phyloP scores from a whole-genome alignment of 2,888 invertebrate genomes.

The Athrips mouffetella region DNA sequence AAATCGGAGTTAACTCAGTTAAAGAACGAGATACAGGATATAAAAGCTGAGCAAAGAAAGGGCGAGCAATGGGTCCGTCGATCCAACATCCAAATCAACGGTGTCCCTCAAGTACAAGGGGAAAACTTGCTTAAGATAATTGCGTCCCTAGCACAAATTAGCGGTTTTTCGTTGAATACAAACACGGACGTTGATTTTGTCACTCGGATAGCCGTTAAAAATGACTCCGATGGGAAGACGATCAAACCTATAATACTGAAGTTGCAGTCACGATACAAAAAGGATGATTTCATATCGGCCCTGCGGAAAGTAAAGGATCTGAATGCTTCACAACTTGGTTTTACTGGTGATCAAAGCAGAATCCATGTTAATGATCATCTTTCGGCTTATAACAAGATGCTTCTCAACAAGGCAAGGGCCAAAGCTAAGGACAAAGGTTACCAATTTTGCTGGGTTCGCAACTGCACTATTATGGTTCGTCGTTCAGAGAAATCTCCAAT shows the following conservation, averaged over 20 bases:
- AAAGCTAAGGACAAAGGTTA: neutral
- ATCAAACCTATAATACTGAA: neutral
- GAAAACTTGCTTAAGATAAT: neutral
- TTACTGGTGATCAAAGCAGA: neutral
- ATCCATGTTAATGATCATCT: conserved; percentile 5
- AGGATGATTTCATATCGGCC: conserved; percentile 1
- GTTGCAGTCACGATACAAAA: conserved; percentile 5
- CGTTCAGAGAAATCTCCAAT: neutral
- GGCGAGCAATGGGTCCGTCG: conserved; percentile 12
- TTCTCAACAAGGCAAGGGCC: neutral
- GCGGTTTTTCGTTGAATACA: neutral
- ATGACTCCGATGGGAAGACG: neutral
- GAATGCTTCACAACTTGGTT: neutral
- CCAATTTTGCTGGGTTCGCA: conserved; percentile 4
- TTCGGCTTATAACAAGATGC: neutral
- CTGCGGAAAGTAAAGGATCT: neutral
- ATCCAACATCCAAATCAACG: conserved; percentile 7
- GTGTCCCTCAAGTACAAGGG: neutral
- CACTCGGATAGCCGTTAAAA: conserved; percentile 9
- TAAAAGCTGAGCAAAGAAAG: neutral
- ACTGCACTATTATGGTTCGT: conserved; percentile 12
- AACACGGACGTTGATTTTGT: conserved; percentile 5
- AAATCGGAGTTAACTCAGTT: neutral
- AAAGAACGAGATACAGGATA: neutral
- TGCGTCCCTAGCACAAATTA: neutral